phyloP scores from a whole-genome alignment of 1,140 invertebrate genomes.

The Drosophila tristis region DNA sequence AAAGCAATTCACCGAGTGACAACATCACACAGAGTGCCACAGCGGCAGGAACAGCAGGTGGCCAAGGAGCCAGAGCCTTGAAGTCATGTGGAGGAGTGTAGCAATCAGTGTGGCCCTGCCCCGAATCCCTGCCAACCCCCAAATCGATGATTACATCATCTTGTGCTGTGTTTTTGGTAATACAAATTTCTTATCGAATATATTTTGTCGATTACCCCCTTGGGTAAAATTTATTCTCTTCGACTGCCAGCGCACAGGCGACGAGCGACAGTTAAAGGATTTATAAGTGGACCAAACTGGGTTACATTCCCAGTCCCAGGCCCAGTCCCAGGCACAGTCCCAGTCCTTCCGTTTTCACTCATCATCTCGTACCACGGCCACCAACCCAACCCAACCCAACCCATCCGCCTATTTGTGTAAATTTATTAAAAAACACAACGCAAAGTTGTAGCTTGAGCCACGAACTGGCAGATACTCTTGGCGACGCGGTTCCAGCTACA shows the following conservation, averaged over 20 bases:
- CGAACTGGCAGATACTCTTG: too few relatives aligned
- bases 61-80: conserved; percentile 3
- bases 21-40: conserved; percentile 48
- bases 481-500: too few relatives aligned
- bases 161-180: conserved; percentile 56
- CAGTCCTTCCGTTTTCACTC: conserved; percentile 3
- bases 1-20: conserved; percentile 75
- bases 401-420: conserved; percentile 43
- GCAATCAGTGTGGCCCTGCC: conserved; percentile 55
- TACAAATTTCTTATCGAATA: conserved; percentile 83
- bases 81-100: conserved; percentile 20
- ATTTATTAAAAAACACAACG: conserved; percentile 64
- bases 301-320: not conserved
- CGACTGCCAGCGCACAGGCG: conserved; percentile 55
- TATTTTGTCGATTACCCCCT: conserved; percentile 84
- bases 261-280: conserved; percentile 82
- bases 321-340: not conserved
- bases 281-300: conserved; percentile 65
- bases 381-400: too few relatives aligned
- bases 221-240: conserved; percentile 84
- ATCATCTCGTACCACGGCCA: not conserved
- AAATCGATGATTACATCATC: conserved; percentile 82
- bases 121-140: conserved; percentile 16
- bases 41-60: conserved; percentile 45
- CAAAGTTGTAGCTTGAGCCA: too few relatives aligned